Conservation (phyloP, 2,888 invertebrate genomes). For the Furcula furcula region DNA sequence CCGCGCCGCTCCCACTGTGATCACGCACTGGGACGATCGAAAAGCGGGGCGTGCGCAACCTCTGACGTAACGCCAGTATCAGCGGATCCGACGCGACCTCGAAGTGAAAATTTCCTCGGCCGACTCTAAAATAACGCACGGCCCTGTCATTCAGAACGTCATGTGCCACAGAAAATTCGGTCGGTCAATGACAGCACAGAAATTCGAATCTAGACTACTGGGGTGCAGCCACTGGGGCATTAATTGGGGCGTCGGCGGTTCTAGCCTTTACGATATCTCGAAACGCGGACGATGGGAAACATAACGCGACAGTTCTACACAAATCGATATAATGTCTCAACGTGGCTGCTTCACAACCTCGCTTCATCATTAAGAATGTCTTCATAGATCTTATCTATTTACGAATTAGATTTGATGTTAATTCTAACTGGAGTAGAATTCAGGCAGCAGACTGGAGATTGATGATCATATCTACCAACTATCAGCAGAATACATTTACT, state of each 20-base stretch:
- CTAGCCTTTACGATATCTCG: slow-evolving; percentile 15
- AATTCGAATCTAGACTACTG: slow-evolving; percentile 39
- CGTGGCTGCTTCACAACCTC: no score
- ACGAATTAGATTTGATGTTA: no score
- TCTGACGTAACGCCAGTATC: slow-evolving; percentile 52
- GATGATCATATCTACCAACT: no score
- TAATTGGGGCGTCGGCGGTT: slow-evolving; percentile 35
- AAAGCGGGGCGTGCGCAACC: slow-evolving; percentile 40
- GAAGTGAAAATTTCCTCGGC: slow-evolving; percentile 52
- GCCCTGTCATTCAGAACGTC: slow-evolving; percentile 61
- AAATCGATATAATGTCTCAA: no score
- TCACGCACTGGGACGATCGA: slow-evolving; percentile 1
- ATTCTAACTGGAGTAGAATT: no score
- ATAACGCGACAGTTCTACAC: neutral
- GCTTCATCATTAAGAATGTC: no score
- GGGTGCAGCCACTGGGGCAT: slow-evolving; percentile 31
- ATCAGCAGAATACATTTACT: no score
- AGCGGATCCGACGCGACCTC: slow-evolving; percentile 56
- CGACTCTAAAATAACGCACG: slow-evolving; percentile 61
- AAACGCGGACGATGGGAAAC: slow-evolving; percentile 2
- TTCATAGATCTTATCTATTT: no score
- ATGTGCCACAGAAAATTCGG: slow-evolving; percentile 62
- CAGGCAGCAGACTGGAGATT: no score
- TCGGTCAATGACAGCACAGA: slow-evolving; percentile 66
- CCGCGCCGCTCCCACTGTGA: no score